phyloP scores from a whole-genome alignment of 2,113 vertebrate genomes.

The Anguilla japonica region DNA sequence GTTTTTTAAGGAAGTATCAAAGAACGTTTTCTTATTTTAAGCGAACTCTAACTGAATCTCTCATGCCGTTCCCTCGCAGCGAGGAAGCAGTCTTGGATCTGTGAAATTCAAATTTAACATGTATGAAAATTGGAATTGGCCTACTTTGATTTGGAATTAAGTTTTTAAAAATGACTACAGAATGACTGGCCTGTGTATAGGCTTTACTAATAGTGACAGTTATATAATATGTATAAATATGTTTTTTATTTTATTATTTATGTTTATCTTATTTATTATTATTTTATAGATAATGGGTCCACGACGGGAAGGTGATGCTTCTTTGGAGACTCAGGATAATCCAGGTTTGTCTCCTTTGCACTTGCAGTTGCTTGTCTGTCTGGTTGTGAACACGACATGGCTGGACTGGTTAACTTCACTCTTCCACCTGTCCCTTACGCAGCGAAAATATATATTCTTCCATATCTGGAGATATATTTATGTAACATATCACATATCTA shows the following conservation, averaged over 20 bases:
- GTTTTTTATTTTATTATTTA: not conserved
- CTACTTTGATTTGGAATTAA: not conserved
- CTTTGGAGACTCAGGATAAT: constrained; percentile 60
- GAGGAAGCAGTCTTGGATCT: not conserved
- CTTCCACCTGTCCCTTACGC: not conserved
- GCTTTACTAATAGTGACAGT: not conserved
- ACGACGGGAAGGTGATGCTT: constrained; percentile 72
- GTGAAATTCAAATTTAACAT: not conserved
- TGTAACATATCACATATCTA: too few relatives aligned
- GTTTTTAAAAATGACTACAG: not conserved
- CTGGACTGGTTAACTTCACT: not conserved
- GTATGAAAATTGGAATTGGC: not conserved
- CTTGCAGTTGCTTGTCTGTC: not conserved
- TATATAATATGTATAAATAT: not conserved
- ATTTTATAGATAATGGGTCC: constrained; percentile 81
- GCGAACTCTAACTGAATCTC: not conserved
- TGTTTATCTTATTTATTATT: not conserved
- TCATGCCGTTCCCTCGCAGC: not conserved
- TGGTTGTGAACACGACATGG: too few relatives aligned
- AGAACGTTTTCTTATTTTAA: not conserved
- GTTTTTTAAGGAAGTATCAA: not conserved
- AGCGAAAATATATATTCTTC: too few relatives aligned
- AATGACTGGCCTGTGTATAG: not conserved
- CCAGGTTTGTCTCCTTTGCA: constrained; percentile 14
- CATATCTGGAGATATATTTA: too few relatives aligned